Percentiles rank a stretch among this genome's conserved stretches.
These are phyloP conservation scores for Antechinus stuartii DNA, from an alignment of 2,113 vertebrate genomes.

Conservation along the genomic window DNA sequence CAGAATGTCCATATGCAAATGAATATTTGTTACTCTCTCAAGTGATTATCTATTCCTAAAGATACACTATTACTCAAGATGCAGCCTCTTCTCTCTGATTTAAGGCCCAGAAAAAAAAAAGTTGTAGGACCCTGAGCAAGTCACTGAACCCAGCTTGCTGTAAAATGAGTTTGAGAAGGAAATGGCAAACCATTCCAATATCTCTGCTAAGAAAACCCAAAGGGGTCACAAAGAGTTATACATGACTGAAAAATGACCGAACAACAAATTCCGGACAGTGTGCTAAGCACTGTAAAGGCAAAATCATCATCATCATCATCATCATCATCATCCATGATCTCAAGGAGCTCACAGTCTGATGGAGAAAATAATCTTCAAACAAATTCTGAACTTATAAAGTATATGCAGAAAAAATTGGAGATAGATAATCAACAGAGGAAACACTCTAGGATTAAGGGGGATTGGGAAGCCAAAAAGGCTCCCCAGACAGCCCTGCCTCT, in stretches of 20 bases:
- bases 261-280: background rate
- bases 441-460: background rate
- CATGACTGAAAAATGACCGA: background rate
- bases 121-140: background rate
- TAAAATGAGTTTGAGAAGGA: background rate
- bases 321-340: background rate
- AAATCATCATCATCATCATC: background rate
- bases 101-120: background rate
- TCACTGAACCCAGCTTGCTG: background rate
- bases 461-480: background rate
- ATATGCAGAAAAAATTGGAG: background rate
- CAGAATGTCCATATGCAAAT: background rate
- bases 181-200: background rate
- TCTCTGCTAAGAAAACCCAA: background rate
- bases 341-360: background rate
- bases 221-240: background rate
- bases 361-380: background rate
- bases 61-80: background rate
- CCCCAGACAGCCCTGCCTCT: background rate
- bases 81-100: background rate
- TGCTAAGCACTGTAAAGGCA: background rate
- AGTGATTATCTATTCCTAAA: background rate
- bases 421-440: background rate
- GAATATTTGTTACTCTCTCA: background rate
- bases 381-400: background rate